Evolutionary conservation across 2,888 invertebrate species (phyloP).

Genomic region (Ennomos fuscantarius): DNA sequence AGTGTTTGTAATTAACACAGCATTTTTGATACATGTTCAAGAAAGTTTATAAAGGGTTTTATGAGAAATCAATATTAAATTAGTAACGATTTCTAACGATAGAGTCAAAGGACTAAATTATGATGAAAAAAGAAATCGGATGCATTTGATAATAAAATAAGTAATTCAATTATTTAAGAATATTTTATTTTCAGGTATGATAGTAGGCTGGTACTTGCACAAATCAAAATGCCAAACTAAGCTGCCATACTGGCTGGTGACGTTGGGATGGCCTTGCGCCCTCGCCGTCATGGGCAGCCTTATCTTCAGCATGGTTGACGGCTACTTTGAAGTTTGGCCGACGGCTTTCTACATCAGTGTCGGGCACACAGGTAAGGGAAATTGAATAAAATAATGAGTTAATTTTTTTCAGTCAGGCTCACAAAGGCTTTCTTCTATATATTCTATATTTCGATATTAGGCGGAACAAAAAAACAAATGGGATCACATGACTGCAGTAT

Average conservation of each 20-base stretch:
- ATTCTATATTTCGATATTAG: too few relatives aligned
- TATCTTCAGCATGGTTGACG: slow-evolving; percentile 89
- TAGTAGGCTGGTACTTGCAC: slow-evolving; percentile 89
- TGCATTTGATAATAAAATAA: too few relatives aligned
- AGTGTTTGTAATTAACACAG: too few relatives aligned
- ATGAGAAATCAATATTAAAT: too few relatives aligned
- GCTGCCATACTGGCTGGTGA: slow-evolving; percentile 83
- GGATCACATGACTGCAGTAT: too few relatives aligned
- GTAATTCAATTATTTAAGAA: not conserved
- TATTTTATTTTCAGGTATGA: slow-evolving; percentile 84
- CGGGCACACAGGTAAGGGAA: slow-evolving; percentile 86
- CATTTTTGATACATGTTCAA: too few relatives aligned
- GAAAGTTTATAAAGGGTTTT: too few relatives aligned
- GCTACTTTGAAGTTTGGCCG: slow-evolving; percentile 86
- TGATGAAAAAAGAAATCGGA: too few relatives aligned
- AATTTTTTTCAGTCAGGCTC: not conserved
- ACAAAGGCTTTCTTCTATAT: slow-evolving; percentile 10
- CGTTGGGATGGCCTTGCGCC: slow-evolving; percentile 86
- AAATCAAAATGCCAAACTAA: slow-evolving; percentile 87
- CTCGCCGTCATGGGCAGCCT: slow-evolving; percentile 86
- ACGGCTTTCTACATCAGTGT: slow-evolving; percentile 91
- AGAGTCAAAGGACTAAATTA: too few relatives aligned
- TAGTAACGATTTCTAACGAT: too few relatives aligned
- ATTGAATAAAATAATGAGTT: slow-evolving; percentile 1
- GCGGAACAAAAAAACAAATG: too few relatives aligned